These are phyloP conservation scores for Nothocercus julius DNA, from an alignment of 2,113 vertebrate genomes.

Conservation along the genomic window DNA sequence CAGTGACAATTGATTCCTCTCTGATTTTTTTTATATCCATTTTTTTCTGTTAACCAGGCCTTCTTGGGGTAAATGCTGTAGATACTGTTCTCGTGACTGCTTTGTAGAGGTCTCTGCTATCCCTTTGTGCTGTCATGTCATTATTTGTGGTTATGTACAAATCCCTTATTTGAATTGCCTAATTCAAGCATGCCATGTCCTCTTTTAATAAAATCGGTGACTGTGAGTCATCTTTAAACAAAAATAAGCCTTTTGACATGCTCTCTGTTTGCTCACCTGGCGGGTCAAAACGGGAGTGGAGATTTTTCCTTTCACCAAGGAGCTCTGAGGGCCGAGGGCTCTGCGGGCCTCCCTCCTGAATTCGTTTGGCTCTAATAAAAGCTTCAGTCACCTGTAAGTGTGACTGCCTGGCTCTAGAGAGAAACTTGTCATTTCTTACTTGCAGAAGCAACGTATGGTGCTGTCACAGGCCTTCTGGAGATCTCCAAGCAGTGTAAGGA, in stretches of 20 bases:
- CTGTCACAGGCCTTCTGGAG: neutral
- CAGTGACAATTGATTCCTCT: neutral
- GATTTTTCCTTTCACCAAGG: neutral
- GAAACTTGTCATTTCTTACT: neutral
- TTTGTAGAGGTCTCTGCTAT: neutral
- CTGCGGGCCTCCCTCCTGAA: neutral
- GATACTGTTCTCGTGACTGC: neutral
- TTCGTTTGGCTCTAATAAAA: neutral
- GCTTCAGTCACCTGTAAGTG: neutral
- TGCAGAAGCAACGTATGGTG: neutral
- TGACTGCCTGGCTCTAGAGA: neutral
- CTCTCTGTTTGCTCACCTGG: neutral
- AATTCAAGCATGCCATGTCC: neutral
- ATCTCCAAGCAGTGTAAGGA: neutral
- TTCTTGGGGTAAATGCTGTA: neutral
- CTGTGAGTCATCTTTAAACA: neutral
- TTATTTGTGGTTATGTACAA: neutral
- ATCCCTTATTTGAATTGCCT: neutral
- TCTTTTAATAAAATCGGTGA: neutral
- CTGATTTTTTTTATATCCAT: neutral
- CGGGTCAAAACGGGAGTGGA: neutral
- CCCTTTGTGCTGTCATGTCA: neutral
- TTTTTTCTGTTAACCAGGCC: neutral
- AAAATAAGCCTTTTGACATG: neutral
- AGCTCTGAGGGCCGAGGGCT: neutral